Conservation (phyloP, 2,113 vertebrate genomes). For the Falcunculus frontatus region DNA sequence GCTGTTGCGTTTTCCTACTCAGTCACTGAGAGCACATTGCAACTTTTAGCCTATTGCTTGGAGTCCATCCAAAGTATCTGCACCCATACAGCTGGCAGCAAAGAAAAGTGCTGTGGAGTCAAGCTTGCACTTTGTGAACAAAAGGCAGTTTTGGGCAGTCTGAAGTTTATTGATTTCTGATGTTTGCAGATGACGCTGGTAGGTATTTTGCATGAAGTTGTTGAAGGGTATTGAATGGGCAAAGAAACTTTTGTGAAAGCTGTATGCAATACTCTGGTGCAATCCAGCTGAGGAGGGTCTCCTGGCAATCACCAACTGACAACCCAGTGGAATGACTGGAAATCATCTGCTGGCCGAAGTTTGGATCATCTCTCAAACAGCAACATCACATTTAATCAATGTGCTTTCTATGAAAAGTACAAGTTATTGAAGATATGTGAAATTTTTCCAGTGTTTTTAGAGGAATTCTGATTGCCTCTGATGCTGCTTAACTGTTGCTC, state of each 20-base stretch:
- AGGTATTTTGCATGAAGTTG: not conserved
- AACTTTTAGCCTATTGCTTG: not conserved
- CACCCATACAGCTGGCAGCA: accelerated
- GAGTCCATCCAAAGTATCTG: not conserved
- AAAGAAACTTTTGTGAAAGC: not conserved
- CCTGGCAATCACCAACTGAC: not conserved
- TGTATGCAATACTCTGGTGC: not conserved
- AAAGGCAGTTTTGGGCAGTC: not conserved
- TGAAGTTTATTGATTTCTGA: not conserved
- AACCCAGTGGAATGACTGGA: not conserved
- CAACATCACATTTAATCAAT: not conserved
- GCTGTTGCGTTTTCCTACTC: not conserved
- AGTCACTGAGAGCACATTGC: not conserved
- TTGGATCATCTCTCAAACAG: not conserved
- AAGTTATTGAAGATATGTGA: not conserved
- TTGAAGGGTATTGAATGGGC: not conserved
- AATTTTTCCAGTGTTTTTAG: not conserved
- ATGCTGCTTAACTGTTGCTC: not conserved
- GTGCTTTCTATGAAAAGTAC: not conserved
- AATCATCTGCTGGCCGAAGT: not conserved
- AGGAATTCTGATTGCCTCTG: not conserved
- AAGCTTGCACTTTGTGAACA: not conserved
- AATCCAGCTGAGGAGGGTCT: not conserved
- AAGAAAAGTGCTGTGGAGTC: not conserved
- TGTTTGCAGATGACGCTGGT: not conserved